Evolutionary conservation across 2,888 invertebrate species (phyloP), one percentile per base, ranked within the genome.

Genomic region (Oscheius myriophilus): DNA sequence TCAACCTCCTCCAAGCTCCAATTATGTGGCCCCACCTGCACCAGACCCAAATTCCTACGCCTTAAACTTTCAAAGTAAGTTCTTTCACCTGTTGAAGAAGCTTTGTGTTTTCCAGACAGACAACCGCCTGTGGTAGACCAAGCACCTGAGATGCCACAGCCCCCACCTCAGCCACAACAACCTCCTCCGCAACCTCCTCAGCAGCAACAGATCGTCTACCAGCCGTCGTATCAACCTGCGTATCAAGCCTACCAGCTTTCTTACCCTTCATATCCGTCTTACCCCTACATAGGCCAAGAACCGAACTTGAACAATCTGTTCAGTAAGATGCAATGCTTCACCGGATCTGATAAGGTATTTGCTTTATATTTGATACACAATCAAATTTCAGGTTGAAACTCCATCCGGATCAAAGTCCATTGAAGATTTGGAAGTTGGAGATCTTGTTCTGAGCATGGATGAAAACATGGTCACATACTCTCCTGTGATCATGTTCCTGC

Each of bases 401-500:
- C 71, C 80, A 11, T 62, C 64, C 1, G 85, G 85, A 23, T 25
- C 54, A 16, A 84, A 84, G 54, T 57, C 71, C 11, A 83, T 85
- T 68, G 80, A 79, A 43, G 81, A 82, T 16, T 67, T 85, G 42
- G 67, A 78, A 68, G 66, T 80, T 52, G 85, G 85, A 7, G 85
- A 85, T 58, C 59, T 81, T 53, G 83, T 83, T 46, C 69, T 85
- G 54, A 82, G 80, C 46, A 75, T 84, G 41, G 85, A 85, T 33
- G 82, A 82, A 57, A 70, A 73, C 2, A 73, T 84, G 72, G 82
- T 84, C 45, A 73, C 77, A 53, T 84, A 76, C 70, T 81, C 83
- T 1, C 84, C 84, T 42, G 71, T 85, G 49, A 74, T 85, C 33
- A 85, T 84, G 84, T 84, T 84, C 70, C 68, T 85, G 33, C 85